phyloP scores from a whole-genome alignment of 2,888 invertebrate species.

The Apamea sordens region DNA sequence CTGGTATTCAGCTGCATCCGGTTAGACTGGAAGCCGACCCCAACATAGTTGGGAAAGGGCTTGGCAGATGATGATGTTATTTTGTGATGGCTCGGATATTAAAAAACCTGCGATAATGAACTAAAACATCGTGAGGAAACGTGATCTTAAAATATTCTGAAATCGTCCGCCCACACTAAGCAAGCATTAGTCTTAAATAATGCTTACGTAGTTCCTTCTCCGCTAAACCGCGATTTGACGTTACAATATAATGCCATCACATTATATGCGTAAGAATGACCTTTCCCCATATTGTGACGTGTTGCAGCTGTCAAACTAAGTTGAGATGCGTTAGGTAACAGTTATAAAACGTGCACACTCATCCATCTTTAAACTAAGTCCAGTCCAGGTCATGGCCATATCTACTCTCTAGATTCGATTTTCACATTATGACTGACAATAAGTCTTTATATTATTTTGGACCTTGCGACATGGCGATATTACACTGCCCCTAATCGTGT shows the following conservation, averaged over 20 bases:
- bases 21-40: too few species aligned
- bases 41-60: too few species aligned
- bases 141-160: neutral
- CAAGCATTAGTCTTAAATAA: neutral
- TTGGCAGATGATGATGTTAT: too few species aligned
- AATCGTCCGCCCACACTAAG: neutral
- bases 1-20: too few species aligned
- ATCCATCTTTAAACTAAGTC: constrained; percentile 26
- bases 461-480: neutral
- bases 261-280: constrained; percentile 24
- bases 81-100: neutral
- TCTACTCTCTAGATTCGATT: constrained; percentile 31
- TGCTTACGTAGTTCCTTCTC: neutral
- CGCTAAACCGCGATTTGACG: neutral
- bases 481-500: neutral
- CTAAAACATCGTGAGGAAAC: neutral
- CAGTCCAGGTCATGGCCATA: constrained; percentile 48
- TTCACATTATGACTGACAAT: constrained; percentile 19
- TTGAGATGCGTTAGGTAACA: constrained; percentile 36
- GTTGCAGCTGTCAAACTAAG: constrained; percentile 17
- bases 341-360: constrained; percentile 26
- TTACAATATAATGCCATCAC: constrained; percentile 9
- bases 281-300: constrained; percentile 27
- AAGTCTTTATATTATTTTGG: constrained; percentile 1
- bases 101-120: neutral